These are phyloP conservation scores for Ptychodera flava DNA, from an alignment of 35 echinoderm and acorn worm genomes.

Conservation along the genomic window DNA sequence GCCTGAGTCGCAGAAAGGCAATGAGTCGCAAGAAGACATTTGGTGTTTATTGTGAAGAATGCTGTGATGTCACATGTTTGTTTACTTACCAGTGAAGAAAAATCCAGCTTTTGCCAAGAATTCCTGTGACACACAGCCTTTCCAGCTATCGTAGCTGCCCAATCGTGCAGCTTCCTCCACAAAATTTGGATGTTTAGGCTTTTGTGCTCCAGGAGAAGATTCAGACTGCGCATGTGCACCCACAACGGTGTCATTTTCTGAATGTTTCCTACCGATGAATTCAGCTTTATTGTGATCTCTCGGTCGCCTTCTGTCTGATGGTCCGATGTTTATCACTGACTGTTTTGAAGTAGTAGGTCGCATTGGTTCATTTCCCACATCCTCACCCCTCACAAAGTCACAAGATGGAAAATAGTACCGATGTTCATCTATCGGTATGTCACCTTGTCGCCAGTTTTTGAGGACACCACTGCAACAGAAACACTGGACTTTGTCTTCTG, in stretches of 20 bases:
- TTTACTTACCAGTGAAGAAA: slow-evolving; percentile 90
- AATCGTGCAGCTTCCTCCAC: slow-evolving; percentile 53
- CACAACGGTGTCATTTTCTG: slow-evolving; percentile 18
- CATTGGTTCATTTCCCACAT: too few species aligned
- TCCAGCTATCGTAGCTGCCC: slow-evolving; percentile 56
- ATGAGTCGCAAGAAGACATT: too few species aligned
- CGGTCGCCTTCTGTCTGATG: not conserved
- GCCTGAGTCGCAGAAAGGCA: too few species aligned
- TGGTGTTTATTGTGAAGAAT: too few species aligned
- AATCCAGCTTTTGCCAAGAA: slow-evolving; percentile 79
- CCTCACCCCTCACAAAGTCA: slow-evolving; percentile 53
- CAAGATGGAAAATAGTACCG: slow-evolving; percentile 50
- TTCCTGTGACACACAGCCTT: slow-evolving; percentile 10
- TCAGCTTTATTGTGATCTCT: not conserved
- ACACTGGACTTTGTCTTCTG: slow-evolving; percentile 66
- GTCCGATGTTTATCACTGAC: not conserved
- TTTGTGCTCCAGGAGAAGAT: too few species aligned
- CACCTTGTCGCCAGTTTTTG: slow-evolving; percentile 50
- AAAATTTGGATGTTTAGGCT: slow-evolving; percentile 52
- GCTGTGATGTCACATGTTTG: too few species aligned
- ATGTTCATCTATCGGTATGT: slow-evolving; percentile 59
- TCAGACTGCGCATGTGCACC: not conserved
- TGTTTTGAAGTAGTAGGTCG: not conserved
- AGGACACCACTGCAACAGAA: slow-evolving; percentile 85
- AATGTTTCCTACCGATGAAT: not conserved